Conservation (phyloP, 2,888 invertebrate genomes). For the Heliconius hortense region DNA sequence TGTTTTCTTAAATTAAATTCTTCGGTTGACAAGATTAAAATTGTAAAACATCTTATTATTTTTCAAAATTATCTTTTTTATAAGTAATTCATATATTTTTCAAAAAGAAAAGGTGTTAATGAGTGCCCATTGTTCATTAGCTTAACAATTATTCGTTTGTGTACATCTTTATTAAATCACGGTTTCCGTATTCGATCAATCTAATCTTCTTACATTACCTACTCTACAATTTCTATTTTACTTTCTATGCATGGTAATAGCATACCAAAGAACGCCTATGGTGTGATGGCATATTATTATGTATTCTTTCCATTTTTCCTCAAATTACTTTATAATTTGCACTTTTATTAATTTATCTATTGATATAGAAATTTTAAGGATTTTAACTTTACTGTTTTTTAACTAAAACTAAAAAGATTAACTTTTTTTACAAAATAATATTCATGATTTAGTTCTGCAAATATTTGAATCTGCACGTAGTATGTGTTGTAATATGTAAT, state of each 20-base stretch:
- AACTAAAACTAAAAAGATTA: not conserved
- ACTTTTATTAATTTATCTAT: not conserved
- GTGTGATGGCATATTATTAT: constrained; percentile 19
- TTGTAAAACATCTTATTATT: not conserved
- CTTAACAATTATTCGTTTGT: not conserved
- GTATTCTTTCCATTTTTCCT: not conserved
- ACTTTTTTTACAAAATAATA: not conserved
- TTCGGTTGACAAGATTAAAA: not conserved
- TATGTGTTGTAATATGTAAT: constrained; percentile 8
- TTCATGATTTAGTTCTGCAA: not conserved
- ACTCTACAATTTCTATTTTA: constrained; percentile 55
- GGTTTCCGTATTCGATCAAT: constrained; percentile 40
- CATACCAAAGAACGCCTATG: constrained; percentile 26
- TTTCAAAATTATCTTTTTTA: not conserved
- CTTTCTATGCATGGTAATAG: constrained; percentile 47
- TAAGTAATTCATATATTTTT: not conserved
- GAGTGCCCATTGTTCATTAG: not conserved
- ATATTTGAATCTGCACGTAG: not conserved
- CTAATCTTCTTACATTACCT: constrained; percentile 46
- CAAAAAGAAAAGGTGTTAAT: not conserved
- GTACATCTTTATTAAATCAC: constrained; percentile 2
- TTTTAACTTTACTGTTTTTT: not conserved
- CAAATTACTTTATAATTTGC: not conserved
- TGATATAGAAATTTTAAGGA: not conserved
- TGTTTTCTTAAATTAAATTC: not conserved